phyloP scores from a whole-genome alignment of 2,888 invertebrate species.

The Eurytoma adleriae region DNA sequence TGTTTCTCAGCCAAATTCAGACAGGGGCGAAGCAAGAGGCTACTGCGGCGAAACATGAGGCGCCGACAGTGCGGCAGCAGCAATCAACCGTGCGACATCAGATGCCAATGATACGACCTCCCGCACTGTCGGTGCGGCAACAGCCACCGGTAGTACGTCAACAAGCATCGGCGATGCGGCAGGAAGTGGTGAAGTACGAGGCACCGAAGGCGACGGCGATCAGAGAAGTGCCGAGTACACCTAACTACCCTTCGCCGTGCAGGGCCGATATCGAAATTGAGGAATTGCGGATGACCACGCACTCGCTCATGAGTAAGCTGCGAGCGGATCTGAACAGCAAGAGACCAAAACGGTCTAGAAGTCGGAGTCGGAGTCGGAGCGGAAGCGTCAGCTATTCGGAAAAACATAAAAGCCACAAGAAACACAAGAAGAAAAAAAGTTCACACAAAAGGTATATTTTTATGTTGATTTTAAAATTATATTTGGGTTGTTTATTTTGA shows the following conservation, averaged over 20 bases:
- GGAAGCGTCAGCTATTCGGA: constrained; percentile 67
- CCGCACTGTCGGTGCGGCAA: constrained; percentile 13
- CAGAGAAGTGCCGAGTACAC: constrained; percentile 68
- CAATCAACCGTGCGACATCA: too few species aligned
- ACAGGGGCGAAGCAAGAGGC: constrained; percentile 55
- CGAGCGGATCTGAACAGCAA: constrained; percentile 69
- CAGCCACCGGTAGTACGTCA: too few species aligned
- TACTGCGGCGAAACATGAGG: neutral
- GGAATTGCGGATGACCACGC: constrained; percentile 61
- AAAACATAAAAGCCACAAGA: constrained; percentile 72
- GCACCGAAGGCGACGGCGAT: constrained; percentile 27
- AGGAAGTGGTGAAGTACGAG: constrained; percentile 58
- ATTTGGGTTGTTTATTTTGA: neutral
- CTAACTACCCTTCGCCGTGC: constrained; percentile 69
- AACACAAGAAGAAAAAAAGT: constrained; percentile 76
- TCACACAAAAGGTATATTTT: constrained; percentile 76
- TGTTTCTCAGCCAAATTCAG: constrained; percentile 82
- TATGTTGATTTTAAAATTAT: constrained; percentile 14
- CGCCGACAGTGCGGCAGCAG: too few species aligned
- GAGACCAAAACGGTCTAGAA: constrained; percentile 69
- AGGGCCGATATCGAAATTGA: constrained; percentile 62
- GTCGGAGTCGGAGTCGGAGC: constrained; percentile 70
- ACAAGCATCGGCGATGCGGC: constrained; percentile 41
- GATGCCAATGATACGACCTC: too few species aligned
- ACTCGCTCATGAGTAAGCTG: constrained; percentile 70